A percentile compares a stretch with the other conserved stretches of the same genome.
These are phyloP conservation scores for Porites cylindrica DNA, from an alignment of 92 coral and sea anemone genomes.

Conservation along the genomic window DNA sequence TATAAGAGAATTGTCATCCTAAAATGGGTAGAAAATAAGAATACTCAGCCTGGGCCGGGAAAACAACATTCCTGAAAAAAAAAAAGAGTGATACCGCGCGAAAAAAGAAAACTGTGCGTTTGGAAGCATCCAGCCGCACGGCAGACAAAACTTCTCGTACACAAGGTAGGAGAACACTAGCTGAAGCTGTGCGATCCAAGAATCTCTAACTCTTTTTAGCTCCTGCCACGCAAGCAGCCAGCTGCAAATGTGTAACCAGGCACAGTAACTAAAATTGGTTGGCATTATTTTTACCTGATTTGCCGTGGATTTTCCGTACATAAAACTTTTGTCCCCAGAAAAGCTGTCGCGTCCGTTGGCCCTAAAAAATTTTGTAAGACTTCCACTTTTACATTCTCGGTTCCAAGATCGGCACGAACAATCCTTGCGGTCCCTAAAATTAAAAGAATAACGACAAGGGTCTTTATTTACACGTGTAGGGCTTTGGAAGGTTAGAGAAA, in stretches of 20 bases:
- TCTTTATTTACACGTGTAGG: not conserved
- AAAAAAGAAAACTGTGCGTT: no score
- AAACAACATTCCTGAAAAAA: no score
- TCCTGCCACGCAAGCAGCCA: not conserved
- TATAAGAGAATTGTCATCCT: no score
- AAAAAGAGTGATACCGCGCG: no score
- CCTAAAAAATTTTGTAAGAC: constrained; percentile 19
- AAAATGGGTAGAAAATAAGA: no score
- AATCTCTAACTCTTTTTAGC: not conserved
- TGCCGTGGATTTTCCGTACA: constrained; percentile 52
- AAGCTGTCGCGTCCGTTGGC: constrained; percentile 40
- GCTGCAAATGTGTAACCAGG: not conserved
- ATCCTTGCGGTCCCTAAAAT: constrained; percentile 7
- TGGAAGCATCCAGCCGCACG: no score
- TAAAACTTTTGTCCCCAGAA: constrained; percentile 45
- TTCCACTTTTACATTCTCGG: constrained; percentile 48
- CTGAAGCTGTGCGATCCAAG: not conserved
- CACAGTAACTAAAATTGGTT: not conserved
- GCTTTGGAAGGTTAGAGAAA: not conserved
- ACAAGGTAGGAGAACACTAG: no score
- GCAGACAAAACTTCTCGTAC: no score
- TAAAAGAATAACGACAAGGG: not conserved
- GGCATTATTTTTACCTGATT: not conserved
- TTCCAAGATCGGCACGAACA: constrained; percentile 51
- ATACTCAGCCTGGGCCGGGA: no score